phyloP scores from a whole-genome alignment of 1,140 invertebrate genomes.

The Macrobrachium rosenbergii region DNA sequence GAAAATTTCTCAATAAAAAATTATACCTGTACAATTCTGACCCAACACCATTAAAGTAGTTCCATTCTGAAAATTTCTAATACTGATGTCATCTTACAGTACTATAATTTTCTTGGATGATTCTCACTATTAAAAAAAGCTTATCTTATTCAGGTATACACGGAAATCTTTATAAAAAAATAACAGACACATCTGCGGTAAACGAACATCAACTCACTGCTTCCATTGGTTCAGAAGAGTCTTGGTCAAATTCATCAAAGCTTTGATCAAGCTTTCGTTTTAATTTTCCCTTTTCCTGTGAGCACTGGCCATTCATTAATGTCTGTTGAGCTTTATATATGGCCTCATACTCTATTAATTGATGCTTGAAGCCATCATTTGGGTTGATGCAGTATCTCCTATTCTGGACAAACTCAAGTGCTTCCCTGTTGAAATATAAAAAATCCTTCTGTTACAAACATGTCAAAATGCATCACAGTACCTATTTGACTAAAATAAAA shows the following conservation, averaged over 20 bases:
- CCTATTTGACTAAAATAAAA: no score
- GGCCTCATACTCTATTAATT: slow-evolving; percentile 54
- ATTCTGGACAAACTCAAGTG: slow-evolving; percentile 57
- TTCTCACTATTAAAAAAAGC: no score
- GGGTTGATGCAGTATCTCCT: slow-evolving; percentile 58
- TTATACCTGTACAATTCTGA: no score
- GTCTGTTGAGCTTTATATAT: slow-evolving; percentile 57
- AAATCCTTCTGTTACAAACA: background rate
- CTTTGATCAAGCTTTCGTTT: slow-evolving; percentile 57
- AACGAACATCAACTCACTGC: slow-evolving; percentile 37
- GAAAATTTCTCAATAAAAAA: no score
- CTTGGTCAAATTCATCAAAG: slow-evolving; percentile 42
- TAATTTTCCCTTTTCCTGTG: slow-evolving; percentile 51
- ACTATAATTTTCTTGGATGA: no score
- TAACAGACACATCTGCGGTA: no score
- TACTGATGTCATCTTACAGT: no score
- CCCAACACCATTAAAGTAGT: no score
- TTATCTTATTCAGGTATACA: no score
- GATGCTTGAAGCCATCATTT: slow-evolving; percentile 58
- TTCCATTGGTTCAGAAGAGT: slow-evolving; percentile 55
- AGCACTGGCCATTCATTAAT: slow-evolving; percentile 51
- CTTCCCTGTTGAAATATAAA: slow-evolving; percentile 28
- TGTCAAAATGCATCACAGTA: no score
- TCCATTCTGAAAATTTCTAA: no score
- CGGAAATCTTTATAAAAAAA: no score